Evolutionary conservation across 2,113 vertebrate species (phyloP).

Genomic region (Bagarius yarrelli): DNA sequence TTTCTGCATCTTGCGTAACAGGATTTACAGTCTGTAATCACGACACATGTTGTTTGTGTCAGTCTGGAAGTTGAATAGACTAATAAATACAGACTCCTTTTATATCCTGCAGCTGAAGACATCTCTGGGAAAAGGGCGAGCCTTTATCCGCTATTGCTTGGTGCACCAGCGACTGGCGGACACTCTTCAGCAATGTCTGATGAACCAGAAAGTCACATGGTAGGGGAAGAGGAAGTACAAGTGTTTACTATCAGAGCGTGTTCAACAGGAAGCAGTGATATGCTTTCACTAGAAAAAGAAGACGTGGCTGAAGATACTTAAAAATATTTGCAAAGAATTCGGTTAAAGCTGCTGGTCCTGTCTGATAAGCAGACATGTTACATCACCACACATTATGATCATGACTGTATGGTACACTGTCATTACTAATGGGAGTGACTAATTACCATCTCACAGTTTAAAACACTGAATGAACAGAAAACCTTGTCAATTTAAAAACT

Average conservation of each 20-base stretch:
- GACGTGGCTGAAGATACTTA: not conserved
- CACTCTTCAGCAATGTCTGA: conserved; percentile 93
- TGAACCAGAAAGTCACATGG: conserved; percentile 90
- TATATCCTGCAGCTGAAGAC: conserved; percentile 81
- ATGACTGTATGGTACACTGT: not conserved
- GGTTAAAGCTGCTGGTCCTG: not conserved
- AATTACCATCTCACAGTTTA: not conserved
- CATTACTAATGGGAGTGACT: not conserved
- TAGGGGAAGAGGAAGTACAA: conserved; percentile 54
- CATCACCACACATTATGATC: not conserved
- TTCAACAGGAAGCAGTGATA: not conserved
- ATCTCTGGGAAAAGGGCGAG: conserved; percentile 90
- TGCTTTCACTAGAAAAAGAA: no score
- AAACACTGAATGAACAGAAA: not conserved
- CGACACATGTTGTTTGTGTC: not conserved
- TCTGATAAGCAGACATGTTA: not conserved
- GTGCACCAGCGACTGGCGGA: conserved; percentile 94
- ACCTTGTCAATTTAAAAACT: not conserved
- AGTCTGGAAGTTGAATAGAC: not conserved
- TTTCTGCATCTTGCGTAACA: not conserved
- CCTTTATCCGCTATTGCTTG: conserved; percentile 91
- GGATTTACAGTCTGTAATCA: not conserved
- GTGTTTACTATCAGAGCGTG: not conserved
- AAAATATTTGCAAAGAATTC: not conserved
- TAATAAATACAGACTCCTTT: not conserved